These are phyloP conservation scores for Macaria notata DNA, from an alignment of 2,888 invertebrate species.

Conservation along the genomic window DNA sequence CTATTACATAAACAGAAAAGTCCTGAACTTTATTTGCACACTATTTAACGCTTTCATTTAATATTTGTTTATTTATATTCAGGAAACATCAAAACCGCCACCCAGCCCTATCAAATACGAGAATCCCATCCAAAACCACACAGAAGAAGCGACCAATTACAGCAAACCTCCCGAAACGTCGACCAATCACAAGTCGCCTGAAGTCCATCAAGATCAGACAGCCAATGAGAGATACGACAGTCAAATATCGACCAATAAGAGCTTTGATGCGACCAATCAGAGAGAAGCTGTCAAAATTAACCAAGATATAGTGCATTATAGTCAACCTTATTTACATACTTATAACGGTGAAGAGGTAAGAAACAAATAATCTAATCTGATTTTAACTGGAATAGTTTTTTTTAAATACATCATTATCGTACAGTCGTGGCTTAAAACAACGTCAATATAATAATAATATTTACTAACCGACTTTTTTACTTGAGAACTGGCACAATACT, in stretches of 20 bases:
- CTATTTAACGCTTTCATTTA: background rate
- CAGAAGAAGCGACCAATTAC: conserved; percentile 33
- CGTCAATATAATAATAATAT: no score
- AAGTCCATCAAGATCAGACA: conserved; percentile 22
- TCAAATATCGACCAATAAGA: conserved; percentile 24
- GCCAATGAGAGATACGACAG: conserved; percentile 35
- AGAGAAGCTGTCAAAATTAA: conserved; percentile 28
- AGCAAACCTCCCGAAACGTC: conserved; percentile 29
- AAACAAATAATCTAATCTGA: conserved; percentile 32
- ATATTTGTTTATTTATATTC: background rate
- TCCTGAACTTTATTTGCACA: no score
- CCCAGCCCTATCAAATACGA: conserved; percentile 46
- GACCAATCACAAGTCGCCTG: conserved; percentile 32
- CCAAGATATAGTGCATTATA: conserved; percentile 44
- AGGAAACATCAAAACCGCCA: conserved; percentile 42
- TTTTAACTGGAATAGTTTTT: no score
- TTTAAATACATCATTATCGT: no score
- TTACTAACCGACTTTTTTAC: no score
- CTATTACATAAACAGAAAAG: no score
- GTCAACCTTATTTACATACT: conserved; percentile 38
- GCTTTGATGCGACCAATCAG: conserved; percentile 36
- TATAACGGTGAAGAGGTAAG: conserved; percentile 48
- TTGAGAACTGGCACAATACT: no score
- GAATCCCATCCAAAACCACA: conserved; percentile 22
- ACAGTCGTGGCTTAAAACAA: no score